phyloP scores from a whole-genome alignment of 2,113 vertebrate species.

The Nothocercus nigrocapillus region DNA sequence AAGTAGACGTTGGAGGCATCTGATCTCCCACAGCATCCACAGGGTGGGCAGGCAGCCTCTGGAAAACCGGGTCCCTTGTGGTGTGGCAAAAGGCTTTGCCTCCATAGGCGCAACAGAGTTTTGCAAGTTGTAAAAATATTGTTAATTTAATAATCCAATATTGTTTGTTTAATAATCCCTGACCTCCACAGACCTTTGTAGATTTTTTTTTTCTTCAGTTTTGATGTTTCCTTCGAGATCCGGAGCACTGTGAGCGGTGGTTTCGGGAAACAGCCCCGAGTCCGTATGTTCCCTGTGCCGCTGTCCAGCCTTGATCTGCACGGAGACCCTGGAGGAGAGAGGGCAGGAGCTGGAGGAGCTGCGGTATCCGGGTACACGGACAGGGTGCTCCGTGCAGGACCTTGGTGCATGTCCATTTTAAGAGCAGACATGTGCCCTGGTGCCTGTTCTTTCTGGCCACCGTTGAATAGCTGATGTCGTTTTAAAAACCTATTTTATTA shows the following conservation, averaged over 20 bases:
- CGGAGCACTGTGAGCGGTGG: not conserved
- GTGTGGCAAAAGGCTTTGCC: not conserved
- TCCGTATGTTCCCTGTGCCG: not conserved
- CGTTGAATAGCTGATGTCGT: not conserved
- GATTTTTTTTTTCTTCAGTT: slow-evolving; percentile 18
- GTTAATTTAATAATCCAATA: too few relatives aligned
- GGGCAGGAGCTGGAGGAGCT: not conserved
- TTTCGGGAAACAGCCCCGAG: not conserved
- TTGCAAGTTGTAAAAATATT: not conserved
- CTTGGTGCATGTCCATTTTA: not conserved
- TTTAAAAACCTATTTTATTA: slow-evolving; percentile 42
- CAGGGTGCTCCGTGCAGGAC: not conserved
- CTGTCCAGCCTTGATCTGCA: not conserved
- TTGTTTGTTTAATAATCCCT: slow-evolving; percentile 41
- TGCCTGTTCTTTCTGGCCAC: slow-evolving; percentile 19
- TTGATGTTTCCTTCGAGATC: slow-evolving; percentile 19
- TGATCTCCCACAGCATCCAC: not conserved
- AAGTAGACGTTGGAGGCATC: not conserved
- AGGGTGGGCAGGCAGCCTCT: not conserved
- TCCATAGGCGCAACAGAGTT: slow-evolving; percentile 18
- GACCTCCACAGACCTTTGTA: slow-evolving; percentile 12
- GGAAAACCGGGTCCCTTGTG: not conserved
- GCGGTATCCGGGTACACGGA: not conserved
- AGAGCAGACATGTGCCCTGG: slow-evolving; percentile 2
- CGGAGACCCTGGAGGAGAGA: not conserved